Percentiles rank a stretch among this genome's conserved stretches.
Evolutionary conservation across 1,140 invertebrate genomes (phyloP).

Genomic region (Geopemphigus sp.): DNA sequence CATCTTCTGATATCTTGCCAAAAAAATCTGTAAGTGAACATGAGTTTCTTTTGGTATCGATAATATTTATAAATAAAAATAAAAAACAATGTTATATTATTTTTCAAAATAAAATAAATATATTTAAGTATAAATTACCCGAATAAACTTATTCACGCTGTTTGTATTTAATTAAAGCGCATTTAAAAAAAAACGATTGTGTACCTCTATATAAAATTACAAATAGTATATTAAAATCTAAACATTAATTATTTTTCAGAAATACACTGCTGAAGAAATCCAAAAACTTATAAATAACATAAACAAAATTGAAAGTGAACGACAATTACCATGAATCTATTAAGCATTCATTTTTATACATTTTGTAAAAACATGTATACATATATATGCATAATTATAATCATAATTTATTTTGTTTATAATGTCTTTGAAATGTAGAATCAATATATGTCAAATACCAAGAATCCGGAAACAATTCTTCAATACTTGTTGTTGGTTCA

Average conservation of each 20-base stretch:
- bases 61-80: neutral
- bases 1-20: neutral
- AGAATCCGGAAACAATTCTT: constrained; percentile 79
- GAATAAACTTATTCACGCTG: too few species aligned
- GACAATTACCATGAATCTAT: too few species aligned
- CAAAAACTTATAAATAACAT: neutral
- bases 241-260: constrained; percentile 19
- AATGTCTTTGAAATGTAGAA: constrained; percentile 78
- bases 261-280: constrained; percentile 7
- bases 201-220: too few species aligned
- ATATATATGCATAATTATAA: neutral
- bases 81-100: too few species aligned
- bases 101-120: too few species aligned
- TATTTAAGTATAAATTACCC: too few species aligned
- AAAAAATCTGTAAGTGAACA: neutral
- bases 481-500: constrained; percentile 68
- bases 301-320: neutral
- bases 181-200: too few species aligned
- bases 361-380: neutral
- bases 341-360: neutral
- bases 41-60: neutral
- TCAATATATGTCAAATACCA: constrained; percentile 86
- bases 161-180: too few species aligned
- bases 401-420: constrained; percentile 56
- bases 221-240: neutral